Base-by-base conservation (phyloP, 2,888 invertebrate species). In the Iphiclides podalirius region DNA sequence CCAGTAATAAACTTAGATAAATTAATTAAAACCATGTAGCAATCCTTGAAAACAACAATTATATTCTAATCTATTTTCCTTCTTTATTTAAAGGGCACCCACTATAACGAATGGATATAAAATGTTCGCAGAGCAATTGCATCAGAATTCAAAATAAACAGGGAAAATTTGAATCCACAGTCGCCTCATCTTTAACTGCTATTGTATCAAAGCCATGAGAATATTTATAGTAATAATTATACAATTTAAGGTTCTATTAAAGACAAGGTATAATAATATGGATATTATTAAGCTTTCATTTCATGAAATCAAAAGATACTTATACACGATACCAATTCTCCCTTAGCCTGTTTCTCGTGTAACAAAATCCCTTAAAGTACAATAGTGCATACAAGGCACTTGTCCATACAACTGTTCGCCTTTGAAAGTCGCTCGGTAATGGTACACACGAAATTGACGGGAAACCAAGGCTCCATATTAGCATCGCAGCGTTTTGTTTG, bases 401-500 rank as follows among this genome's bases (percentile, higher is more conserved):
- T n/a, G n/a, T n/a, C n/a, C n/a, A n/a, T n/a, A n/a, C n/a, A n/a
- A 28, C 8, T 12, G 8, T 15, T 12, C 15, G 14, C 12, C 7
- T n/a, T 34, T 33, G 20, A 13, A 37, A 34, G 13, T 31, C 11
- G 41, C 45, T 41, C 41, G 15, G 50, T 35, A 26, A 40, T 44
- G 7, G 20, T 41, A 36, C 26, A 28, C 35, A 39, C 12, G 20
- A 17, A 41, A 14, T 11, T 31, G 13, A 33, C 15, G 28, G 38
- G 23, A 23, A 28, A 17, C 40, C 45, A 33, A 36, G 28, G 20
- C 36, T 43, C 17, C 17, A 28, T 53, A 57, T 55, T 53, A 59
- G 61, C 62, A 59, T 59, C 49, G 57, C 53, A 28, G 58, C 59
- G 66, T 68, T 71, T 72, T 69, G 71, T 76, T 73, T 66, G 68